Conservation (phyloP, 2,797 vertebrate genomes). For the Acropternis orthonyx region DNA sequence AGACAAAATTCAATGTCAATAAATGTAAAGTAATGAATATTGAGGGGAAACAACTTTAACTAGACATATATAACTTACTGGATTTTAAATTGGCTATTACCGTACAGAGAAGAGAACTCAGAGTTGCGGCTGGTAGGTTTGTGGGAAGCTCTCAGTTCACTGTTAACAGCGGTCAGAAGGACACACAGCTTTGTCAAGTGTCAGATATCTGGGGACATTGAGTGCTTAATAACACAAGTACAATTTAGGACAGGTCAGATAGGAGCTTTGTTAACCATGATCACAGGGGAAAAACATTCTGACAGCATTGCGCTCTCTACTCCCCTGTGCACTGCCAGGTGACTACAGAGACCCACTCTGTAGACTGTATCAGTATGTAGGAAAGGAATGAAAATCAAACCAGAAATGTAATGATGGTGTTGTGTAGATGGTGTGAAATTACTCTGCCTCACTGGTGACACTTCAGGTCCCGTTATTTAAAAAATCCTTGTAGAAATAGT, state of each 20-base stretch:
- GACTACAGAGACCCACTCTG: background rate
- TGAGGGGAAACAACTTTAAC: background rate
- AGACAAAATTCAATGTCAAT: conserved; percentile 3
- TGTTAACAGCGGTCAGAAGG: background rate
- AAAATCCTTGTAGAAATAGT: background rate
- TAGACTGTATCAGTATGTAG: background rate
- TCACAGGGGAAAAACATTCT: background rate
- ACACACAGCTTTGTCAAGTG: background rate
- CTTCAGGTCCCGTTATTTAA: background rate
- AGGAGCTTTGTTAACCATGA: background rate
- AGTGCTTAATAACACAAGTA: background rate
- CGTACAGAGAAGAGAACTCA: background rate
- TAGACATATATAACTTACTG: background rate
- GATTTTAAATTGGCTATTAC: conserved; percentile 12
- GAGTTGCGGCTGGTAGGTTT: background rate
- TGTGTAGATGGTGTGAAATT: background rate
- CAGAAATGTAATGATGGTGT: background rate
- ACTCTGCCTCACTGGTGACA: background rate
- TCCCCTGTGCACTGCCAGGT: background rate
- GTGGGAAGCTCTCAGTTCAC: background rate
- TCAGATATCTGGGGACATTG: background rate
- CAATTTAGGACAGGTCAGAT: background rate
- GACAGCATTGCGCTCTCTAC: background rate
- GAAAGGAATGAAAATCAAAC: background rate
- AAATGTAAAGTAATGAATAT: conserved; percentile 16